phyloP scores from a whole-genome alignment of 2,113 vertebrate genomes.

The Percopsis transmontana region DNA sequence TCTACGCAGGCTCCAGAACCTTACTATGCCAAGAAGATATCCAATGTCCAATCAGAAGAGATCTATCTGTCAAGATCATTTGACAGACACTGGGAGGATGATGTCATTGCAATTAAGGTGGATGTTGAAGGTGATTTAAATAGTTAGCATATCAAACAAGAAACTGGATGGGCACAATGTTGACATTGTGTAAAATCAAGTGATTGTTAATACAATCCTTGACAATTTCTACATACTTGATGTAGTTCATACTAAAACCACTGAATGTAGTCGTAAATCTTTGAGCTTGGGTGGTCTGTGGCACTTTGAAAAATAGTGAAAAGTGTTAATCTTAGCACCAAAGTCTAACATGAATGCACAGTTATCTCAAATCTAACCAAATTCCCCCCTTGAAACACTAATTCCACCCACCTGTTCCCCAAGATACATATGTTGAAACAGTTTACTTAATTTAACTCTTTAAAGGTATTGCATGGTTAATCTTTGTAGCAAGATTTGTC shows the following conservation, averaged over 20 bases:
- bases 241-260: conserved; percentile 46
- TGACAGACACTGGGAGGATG: conserved; percentile 69
- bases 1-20: conserved; percentile 31
- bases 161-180: conserved; percentile 64
- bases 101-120: conserved; percentile 79
- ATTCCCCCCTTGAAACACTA: conserved; percentile 49
- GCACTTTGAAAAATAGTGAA: conserved; percentile 27
- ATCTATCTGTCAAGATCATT: conserved; percentile 61
- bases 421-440: conserved; percentile 20
- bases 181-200: conserved; percentile 63
- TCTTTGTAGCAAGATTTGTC: conserved; percentile 44
- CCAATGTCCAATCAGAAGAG: conserved; percentile 57
- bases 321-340: conserved; percentile 33
- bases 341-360: conserved; percentile 57
- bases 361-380: conserved; percentile 59
- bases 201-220: conserved; percentile 50
- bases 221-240: conserved; percentile 39
- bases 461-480: conserved; percentile 64
- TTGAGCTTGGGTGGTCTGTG: conserved; percentile 43
- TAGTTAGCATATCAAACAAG: conserved; percentile 71
- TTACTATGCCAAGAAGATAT: conserved; percentile 28
- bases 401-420: conserved; percentile 22
- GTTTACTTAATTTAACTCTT: conserved; percentile 38
- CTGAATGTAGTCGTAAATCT: conserved; percentile 23
- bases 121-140: conserved; percentile 84